These are phyloP conservation scores for Rhimphoctona megacephalus DNA, from an alignment of 2,888 invertebrate species.

Conservation along the genomic window DNA sequence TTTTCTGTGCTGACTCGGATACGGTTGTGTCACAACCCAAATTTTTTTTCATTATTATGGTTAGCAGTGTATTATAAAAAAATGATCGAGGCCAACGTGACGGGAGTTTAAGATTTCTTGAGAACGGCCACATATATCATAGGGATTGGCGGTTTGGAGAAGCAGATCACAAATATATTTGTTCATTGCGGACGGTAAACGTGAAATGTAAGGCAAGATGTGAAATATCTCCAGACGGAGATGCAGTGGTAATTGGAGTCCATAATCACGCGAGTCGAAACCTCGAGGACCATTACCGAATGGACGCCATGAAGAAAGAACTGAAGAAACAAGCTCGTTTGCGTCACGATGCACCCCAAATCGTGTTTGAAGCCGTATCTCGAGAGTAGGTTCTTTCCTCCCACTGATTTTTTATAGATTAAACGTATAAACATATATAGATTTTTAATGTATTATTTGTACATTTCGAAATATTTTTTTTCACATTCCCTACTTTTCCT, in stretches of 20 bases:
- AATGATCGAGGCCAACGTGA: neutral
- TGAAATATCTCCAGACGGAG: neutral
- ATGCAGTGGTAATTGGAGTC: neutral
- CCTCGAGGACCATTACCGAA: neutral
- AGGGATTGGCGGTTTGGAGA: neutral
- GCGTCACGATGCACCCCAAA: neutral
- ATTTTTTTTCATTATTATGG: too few species aligned
- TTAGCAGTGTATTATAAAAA: neutral
- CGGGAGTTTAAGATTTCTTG: neutral
- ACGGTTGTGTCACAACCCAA: too few species aligned
- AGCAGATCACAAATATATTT: neutral
- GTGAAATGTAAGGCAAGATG: neutral
- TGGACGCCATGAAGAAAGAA: neutral
- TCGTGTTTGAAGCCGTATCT: too few species aligned
- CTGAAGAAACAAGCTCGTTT: neutral
- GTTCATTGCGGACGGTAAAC: neutral
- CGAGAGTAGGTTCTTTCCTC: too few species aligned
- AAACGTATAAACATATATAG: too few species aligned
- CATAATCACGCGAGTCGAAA: neutral
- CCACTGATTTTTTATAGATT: too few species aligned
- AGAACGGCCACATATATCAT: neutral
- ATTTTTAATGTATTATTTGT: too few species aligned
- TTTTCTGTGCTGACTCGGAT: too few species aligned
- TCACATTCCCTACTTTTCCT: too few species aligned
- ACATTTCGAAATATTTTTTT: too few species aligned